Conservation (phyloP, 1,140 invertebrate species). For the Apolygus lucorum region DNA sequence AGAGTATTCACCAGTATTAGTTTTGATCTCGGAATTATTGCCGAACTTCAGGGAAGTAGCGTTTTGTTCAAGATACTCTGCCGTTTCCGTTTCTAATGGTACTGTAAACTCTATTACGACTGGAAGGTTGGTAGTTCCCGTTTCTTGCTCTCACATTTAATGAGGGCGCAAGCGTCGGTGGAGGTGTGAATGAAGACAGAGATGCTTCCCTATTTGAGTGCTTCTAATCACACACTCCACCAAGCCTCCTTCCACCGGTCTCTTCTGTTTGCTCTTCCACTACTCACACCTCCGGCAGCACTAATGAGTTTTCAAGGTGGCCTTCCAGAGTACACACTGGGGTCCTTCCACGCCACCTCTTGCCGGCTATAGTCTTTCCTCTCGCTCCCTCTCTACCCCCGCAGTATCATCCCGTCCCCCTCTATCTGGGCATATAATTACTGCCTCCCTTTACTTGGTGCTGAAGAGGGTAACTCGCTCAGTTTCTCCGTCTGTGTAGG, state of each 20-base stretch:
- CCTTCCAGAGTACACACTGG: not conserved
- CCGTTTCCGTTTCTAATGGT: too few relatives aligned
- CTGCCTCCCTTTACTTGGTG: not conserved
- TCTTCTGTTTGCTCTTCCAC: not conserved
- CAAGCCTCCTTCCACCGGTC: not conserved
- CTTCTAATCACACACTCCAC: not conserved
- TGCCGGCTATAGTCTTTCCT: not conserved
- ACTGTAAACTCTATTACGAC: not conserved
- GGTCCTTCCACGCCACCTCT: not conserved
- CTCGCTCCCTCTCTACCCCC: not conserved
- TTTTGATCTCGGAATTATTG: too few relatives aligned
- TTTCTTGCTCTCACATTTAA: not conserved
- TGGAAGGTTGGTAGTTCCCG: not conserved
- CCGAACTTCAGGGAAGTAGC: too few relatives aligned
- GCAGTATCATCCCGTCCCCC: not conserved
- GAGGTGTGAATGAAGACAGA: not conserved
- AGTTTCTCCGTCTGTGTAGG: not conserved
- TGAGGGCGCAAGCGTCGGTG: not conserved
- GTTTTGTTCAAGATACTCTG: too few relatives aligned
- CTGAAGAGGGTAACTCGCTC: not conserved
- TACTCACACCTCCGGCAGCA: not conserved
- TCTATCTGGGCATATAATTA: not conserved
- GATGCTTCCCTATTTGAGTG: not conserved
- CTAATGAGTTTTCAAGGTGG: not conserved
- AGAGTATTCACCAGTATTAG: too few relatives aligned